Evolutionary conservation across 2,888 invertebrate genomes (phyloP).

Genomic region (Phengaris alcon): DNA sequence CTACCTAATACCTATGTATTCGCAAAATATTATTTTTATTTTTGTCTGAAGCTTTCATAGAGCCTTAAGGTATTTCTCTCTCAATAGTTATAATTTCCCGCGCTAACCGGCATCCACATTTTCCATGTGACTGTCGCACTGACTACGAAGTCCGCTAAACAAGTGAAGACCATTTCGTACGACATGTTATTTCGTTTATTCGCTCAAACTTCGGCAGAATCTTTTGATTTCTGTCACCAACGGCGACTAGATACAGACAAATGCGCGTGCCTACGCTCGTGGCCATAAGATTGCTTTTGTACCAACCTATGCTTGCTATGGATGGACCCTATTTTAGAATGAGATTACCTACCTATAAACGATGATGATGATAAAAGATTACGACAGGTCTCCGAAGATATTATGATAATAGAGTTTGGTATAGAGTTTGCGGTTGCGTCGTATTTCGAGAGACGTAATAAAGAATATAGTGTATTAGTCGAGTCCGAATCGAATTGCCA

Average conservation of each 20-base stretch:
- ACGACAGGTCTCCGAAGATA: constrained; percentile 4
- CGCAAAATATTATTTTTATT: too few relatives aligned
- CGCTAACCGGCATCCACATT: too few relatives aligned
- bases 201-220: not conserved
- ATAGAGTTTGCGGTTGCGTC: not conserved
- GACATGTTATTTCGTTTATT: not conserved
- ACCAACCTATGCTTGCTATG: too few relatives aligned
- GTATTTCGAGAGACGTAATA: not conserved
- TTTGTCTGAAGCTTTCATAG: too few relatives aligned
- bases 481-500: constrained; percentile 6
- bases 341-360: not conserved
- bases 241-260: not conserved
- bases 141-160: not conserved
- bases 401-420: constrained; percentile 11
- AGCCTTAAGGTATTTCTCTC: too few relatives aligned
- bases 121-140: too few relatives aligned
- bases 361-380: not conserved
- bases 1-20: too few relatives aligned
- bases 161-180: not conserved
- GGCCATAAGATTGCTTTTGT: not conserved
- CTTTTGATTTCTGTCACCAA: not conserved
- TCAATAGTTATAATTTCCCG: too few relatives aligned
- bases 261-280: not conserved
- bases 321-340: not conserved
- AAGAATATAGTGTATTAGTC: constrained; percentile 5